Conservation (phyloP, 1,140 invertebrate species). For the Agrypnia vestita region DNA sequence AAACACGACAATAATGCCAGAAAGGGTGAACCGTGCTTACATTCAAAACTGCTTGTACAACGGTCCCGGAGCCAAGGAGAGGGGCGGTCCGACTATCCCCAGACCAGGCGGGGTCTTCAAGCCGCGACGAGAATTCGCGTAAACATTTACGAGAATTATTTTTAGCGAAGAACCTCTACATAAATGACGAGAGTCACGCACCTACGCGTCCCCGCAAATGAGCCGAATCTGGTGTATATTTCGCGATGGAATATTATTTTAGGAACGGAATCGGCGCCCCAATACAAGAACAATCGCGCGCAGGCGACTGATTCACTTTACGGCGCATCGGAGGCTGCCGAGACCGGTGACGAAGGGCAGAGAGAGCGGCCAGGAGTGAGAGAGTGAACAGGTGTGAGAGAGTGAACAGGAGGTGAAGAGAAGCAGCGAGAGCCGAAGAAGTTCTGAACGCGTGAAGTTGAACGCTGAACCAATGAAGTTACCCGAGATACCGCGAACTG, state of each 20-base stretch:
- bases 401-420: too few species aligned
- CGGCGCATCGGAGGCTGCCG: neutral
- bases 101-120: neutral
- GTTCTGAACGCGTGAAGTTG: too few species aligned
- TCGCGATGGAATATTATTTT: constrained; percentile 31
- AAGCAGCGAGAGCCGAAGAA: too few species aligned
- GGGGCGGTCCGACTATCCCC: neutral
- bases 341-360: too few species aligned
- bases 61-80: neutral
- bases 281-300: constrained; percentile 13
- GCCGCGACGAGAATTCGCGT: neutral
- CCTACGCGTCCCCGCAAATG: constrained; percentile 16
- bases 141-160: constrained; percentile 32
- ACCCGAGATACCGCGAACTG: too few species aligned
- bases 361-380: too few species aligned
- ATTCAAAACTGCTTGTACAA: too few species aligned
- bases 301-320: neutral
- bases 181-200: constrained; percentile 15
- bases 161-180: constrained; percentile 21
- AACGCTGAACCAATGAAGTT: too few species aligned
- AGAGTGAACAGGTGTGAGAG: too few species aligned
- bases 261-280: constrained; percentile 22
- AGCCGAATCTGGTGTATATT: constrained; percentile 32
- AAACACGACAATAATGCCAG: too few species aligned
- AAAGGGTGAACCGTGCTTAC: too few species aligned